phyloP scores from a whole-genome alignment of 2,113 vertebrate species.

The Cebus imitator region DNA sequence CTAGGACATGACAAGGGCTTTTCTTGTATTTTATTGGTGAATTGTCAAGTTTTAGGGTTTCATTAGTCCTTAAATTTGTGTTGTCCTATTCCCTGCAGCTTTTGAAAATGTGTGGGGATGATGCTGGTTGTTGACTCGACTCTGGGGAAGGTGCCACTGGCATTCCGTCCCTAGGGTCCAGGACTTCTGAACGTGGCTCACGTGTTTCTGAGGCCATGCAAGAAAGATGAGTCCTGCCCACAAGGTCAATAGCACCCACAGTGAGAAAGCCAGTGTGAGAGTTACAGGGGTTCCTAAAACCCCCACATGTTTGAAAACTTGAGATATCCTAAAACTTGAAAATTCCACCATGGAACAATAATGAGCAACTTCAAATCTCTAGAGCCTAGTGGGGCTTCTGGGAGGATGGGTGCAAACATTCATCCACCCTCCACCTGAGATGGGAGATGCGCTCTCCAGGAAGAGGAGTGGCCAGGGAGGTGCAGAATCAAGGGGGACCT shows the following conservation, averaged over 20 bases:
- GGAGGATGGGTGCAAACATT: background rate
- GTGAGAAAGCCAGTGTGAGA: background rate
- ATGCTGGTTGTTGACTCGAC: background rate
- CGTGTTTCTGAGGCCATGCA: background rate
- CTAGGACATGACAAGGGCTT: background rate
- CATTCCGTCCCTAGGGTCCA: background rate
- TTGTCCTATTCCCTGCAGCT: background rate
- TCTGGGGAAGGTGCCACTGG: background rate
- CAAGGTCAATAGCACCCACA: background rate
- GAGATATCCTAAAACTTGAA: background rate
- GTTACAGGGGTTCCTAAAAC: background rate
- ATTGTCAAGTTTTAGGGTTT: background rate
- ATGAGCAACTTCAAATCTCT: background rate
- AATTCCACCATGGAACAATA: background rate
- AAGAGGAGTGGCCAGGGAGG: background rate
- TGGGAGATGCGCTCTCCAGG: background rate
- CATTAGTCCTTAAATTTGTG: background rate
- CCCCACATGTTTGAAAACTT: background rate
- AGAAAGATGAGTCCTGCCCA: background rate
- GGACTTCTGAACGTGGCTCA: background rate
- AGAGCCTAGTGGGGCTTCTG: background rate
- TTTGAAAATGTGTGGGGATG: background rate
- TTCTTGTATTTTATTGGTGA: background rate
- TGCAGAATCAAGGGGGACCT: no score
- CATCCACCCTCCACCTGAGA: background rate